phyloP scores from a whole-genome alignment of 1,140 invertebrate genomes.

The Ephestia elutella region DNA sequence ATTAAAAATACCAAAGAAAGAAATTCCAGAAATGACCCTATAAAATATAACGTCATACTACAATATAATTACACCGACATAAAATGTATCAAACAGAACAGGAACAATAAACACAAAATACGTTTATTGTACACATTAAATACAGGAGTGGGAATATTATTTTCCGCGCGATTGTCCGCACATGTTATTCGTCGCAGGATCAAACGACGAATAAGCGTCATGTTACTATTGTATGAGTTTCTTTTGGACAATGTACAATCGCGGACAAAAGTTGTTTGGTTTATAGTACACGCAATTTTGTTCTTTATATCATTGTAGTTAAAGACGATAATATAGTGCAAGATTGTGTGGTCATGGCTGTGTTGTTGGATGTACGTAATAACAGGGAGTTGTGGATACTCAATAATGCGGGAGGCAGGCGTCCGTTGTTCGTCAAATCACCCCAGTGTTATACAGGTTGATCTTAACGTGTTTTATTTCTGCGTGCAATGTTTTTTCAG shows the following conservation, averaged over 20 bases:
- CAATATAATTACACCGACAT: neutral
- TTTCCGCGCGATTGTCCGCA: conserved; percentile 30
- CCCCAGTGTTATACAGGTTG: conserved; percentile 13
- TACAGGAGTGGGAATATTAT: conserved; percentile 24
- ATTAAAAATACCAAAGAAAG: neutral
- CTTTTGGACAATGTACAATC: conserved; percentile 9
- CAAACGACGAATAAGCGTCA: conserved; percentile 12
- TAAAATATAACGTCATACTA: neutral
- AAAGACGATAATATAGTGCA: neutral
- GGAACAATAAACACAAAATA: conserved; percentile 15
- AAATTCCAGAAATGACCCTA: neutral
- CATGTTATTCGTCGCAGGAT: conserved; percentile 23
- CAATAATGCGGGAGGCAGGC: conserved; percentile 19
- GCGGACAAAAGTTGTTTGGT: neutral
- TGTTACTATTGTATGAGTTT: conserved; percentile 19
- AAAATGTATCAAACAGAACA: neutral
- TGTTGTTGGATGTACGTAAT: conserved; percentile 10
- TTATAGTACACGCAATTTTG: neutral
- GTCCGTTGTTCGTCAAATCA: conserved; percentile 26
- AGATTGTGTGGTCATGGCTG: neutral
- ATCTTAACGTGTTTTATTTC: neutral
- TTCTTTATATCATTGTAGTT: neutral
- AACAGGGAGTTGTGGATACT: conserved; percentile 11
- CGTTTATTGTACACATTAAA: conserved; percentile 23
- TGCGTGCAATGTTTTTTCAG: neutral